Evolutionary conservation across 2,113 vertebrate species (phyloP).

Genomic region (Poeciliopsis prolifica): DNA sequence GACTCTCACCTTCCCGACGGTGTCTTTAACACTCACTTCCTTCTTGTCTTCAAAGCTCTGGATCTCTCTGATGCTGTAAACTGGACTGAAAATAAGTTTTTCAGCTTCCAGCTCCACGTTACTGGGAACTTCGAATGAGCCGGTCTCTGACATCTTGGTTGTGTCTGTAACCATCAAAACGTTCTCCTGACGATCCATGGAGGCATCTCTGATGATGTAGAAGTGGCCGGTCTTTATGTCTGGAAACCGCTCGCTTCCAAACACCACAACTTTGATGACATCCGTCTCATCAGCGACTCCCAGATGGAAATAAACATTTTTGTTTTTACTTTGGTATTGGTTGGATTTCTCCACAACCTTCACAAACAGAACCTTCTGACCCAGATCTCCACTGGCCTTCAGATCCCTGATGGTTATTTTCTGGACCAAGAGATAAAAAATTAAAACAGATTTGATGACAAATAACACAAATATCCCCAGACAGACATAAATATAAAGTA

Average conservation of each 20-base stretch:
- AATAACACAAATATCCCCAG: neutral
- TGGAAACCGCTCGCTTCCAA: fast-evolving
- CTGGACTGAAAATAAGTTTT: neutral
- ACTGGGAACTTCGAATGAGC: neutral
- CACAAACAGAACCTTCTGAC: fast-evolving
- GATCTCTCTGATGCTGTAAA: neutral
- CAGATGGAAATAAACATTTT: neutral
- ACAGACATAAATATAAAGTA: too few relatives aligned
- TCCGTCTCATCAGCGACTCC: neutral
- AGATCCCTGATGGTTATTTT: neutral
- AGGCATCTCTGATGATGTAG: neutral
- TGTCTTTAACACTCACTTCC: slow-evolving; percentile 6
- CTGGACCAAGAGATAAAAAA: neutral
- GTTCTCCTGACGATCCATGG: fast-evolving
- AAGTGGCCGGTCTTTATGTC: fast-evolving
- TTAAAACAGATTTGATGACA: neutral
- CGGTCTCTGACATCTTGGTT: neutral
- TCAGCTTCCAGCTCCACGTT: neutral
- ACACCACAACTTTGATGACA: slow-evolving; percentile 1
- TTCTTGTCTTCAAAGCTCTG: fast-evolving
- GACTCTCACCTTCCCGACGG: neutral
- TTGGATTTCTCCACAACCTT: slow-evolving; percentile 12
- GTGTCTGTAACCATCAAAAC: fast-evolving
- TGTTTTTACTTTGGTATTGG: fast-evolving
- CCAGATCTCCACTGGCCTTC: fast-evolving